Evolutionary conservation across 2,797 vertebrate species (phyloP).

Genomic region (Alectoris magna): DNA sequence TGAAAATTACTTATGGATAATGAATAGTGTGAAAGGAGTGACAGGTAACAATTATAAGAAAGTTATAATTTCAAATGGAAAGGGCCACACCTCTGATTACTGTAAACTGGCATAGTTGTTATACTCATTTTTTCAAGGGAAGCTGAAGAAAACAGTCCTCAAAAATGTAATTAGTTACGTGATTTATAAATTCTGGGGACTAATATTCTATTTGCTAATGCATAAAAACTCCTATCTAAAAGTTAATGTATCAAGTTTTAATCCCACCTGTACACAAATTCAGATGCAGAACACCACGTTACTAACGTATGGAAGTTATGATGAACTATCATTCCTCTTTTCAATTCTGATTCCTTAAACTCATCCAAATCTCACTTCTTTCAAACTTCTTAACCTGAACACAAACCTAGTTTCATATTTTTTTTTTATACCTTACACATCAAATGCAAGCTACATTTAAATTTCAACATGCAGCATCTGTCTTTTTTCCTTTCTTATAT

Average conservation of each 20-base stretch:
- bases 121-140: not conserved
- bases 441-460: not conserved
- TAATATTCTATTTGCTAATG: not conserved
- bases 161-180: not conserved
- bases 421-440: not conserved
- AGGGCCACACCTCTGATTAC: not conserved
- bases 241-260: not conserved
- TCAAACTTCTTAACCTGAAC: not conserved
- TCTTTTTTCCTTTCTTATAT: not conserved
- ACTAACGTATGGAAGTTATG: fast-evolving
- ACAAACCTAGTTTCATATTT: not conserved
- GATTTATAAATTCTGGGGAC: not conserved
- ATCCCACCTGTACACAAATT: not conserved
- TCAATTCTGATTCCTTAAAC: not conserved
- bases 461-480: not conserved
- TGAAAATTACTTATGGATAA: not conserved
- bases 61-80: not conserved
- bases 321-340: not conserved
- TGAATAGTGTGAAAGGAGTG: not conserved
- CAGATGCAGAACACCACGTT: not conserved
- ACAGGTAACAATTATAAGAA: not conserved
- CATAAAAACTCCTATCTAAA: not conserved
- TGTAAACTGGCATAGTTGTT: not conserved
- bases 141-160: not conserved
- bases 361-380: not conserved